A percentile compares a stretch with the other conserved stretches of the same genome.
Evolutionary conservation across 1,140 invertebrate genomes (phyloP).

Genomic region (Hycleus phaleratus): DNA sequence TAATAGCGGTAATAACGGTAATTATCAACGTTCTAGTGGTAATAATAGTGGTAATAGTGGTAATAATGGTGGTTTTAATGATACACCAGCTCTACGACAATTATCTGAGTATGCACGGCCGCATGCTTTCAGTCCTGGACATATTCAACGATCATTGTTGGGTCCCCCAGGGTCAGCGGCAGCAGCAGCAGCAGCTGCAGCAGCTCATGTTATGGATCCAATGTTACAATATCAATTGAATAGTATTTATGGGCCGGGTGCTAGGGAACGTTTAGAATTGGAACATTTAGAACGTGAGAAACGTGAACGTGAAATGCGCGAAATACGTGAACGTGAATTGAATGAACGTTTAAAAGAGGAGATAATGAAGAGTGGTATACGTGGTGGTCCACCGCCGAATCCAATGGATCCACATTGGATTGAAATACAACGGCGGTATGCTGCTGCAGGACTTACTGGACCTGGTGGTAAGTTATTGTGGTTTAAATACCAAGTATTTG

Average conservation of each 20-base stretch:
- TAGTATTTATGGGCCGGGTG: constrained; percentile 64
- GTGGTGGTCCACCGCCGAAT: constrained; percentile 45
- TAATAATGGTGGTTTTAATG: constrained; percentile 54
- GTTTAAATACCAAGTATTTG: constrained; percentile 6
- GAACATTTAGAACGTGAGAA: constrained; percentile 79
- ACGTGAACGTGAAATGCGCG: constrained; percentile 73
- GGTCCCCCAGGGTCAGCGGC: neutral
- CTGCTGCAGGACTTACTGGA: constrained; percentile 35
- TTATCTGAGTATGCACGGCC: constrained; percentile 83
- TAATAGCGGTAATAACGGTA: constrained; percentile 44
- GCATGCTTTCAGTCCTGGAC: constrained; percentile 69
- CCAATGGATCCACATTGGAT: constrained; percentile 84
- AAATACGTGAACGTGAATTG: constrained; percentile 75
- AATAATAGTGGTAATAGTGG: too few species aligned
- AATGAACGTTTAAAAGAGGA: constrained; percentile 78
- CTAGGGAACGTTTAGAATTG: constrained; percentile 70
- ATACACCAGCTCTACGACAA: constrained; percentile 87
- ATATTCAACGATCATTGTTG: constrained; percentile 29
- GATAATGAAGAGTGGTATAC: constrained; percentile 56
- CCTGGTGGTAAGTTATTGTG: constrained; percentile 8
- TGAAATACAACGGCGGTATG: constrained; percentile 48
- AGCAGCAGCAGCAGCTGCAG: constrained; percentile 33
- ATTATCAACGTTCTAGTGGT: neutral
- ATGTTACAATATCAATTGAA: constrained; percentile 65
- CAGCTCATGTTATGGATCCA: constrained; percentile 63